Evolutionary conservation across 2,888 invertebrate genomes (phyloP).

Genomic region (Seladonia tumulorum): DNA sequence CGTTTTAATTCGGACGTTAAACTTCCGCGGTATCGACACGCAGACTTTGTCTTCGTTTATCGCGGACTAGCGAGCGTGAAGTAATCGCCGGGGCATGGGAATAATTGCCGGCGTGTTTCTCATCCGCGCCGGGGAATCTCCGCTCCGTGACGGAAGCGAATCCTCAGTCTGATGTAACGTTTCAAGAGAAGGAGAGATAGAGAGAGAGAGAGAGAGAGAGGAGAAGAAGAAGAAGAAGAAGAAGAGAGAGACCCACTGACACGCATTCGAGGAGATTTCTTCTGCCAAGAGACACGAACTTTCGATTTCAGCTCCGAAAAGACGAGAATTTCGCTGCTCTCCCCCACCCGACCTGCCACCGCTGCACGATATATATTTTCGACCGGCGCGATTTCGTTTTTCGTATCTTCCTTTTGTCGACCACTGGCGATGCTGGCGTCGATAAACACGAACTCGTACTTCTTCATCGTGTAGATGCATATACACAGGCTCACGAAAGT

Average conservation of each 20-base stretch:
- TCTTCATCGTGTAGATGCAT: no score
- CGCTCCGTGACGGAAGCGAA: slow-evolving; percentile 77
- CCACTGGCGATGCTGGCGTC: no score
- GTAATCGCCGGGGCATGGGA: slow-evolving; percentile 57
- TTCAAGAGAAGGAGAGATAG: slow-evolving; percentile 54
- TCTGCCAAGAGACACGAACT: slow-evolving; percentile 44
- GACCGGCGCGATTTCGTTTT: slow-evolving; percentile 18
- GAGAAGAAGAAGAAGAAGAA: background rate
- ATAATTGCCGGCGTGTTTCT: slow-evolving; percentile 55
- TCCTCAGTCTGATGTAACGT: slow-evolving; percentile 78
- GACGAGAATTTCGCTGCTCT: slow-evolving; percentile 7
- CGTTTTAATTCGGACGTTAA: background rate
- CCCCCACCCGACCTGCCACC: background rate
- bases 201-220: slow-evolving; percentile 38
- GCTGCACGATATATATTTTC: background rate
- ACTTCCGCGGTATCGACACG: background rate
- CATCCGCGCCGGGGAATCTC: slow-evolving; percentile 46
- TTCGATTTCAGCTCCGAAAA: slow-evolving; percentile 54
- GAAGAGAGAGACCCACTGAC: slow-evolving; percentile 75
- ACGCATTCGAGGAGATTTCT: slow-evolving; percentile 70
- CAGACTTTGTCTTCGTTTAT: background rate
- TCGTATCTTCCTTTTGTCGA: background rate
- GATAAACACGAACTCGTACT: no score
- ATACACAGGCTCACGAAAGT: no score
- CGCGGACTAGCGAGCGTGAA: slow-evolving; percentile 11